A percentile compares a stretch with the other conserved stretches of the same genome.
These are phyloP conservation scores for Drosophila persimilis DNA, from an alignment of 1,140 invertebrate genomes.

Conservation along the genomic window DNA sequence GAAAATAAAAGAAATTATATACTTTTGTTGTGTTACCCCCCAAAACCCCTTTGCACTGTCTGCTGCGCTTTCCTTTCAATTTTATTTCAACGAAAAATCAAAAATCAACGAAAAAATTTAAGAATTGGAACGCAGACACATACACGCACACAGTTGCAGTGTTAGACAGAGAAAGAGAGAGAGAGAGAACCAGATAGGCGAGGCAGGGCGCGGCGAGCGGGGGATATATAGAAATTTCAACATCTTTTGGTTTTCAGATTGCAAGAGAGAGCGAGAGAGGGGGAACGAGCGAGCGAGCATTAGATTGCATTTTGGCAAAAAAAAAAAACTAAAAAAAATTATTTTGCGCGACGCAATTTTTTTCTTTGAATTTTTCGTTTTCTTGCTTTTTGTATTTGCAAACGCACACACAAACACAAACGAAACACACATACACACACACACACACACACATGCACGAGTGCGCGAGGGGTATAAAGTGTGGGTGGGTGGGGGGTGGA, in stretches of 20 bases:
- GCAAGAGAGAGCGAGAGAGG: slow-evolving; percentile 14
- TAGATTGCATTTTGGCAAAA: slow-evolving; percentile 8
- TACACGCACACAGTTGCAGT: slow-evolving; percentile 20
- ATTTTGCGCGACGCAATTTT: slow-evolving; percentile 70
- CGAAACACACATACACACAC: slow-evolving; percentile 10
- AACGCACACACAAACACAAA: slow-evolving; percentile 19
- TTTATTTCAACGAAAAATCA: neutral
- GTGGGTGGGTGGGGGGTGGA: too few relatives aligned
- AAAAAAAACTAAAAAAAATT: slow-evolving; percentile 35
- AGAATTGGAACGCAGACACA: slow-evolving; percentile 18
- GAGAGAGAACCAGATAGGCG: neutral
- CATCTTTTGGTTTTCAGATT: slow-evolving; percentile 1
- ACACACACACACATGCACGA: slow-evolving; percentile 17
- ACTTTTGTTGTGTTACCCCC: neutral
- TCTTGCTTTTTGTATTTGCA: slow-evolving; percentile 12
- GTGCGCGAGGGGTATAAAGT: neutral
- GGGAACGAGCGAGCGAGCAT: slow-evolving; percentile 4
- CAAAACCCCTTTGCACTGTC: neutral
- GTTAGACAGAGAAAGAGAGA: slow-evolving; percentile 14
- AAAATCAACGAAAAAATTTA: neutral
- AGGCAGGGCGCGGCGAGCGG: too few relatives aligned
- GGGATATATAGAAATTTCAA: too few relatives aligned
- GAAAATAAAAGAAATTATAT: neutral
- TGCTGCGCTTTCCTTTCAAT: slow-evolving; percentile 1
- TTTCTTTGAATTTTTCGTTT: slow-evolving; percentile 33